Conservation (phyloP, 2,113 vertebrate species). For the Apaloderma vittatum region DNA sequence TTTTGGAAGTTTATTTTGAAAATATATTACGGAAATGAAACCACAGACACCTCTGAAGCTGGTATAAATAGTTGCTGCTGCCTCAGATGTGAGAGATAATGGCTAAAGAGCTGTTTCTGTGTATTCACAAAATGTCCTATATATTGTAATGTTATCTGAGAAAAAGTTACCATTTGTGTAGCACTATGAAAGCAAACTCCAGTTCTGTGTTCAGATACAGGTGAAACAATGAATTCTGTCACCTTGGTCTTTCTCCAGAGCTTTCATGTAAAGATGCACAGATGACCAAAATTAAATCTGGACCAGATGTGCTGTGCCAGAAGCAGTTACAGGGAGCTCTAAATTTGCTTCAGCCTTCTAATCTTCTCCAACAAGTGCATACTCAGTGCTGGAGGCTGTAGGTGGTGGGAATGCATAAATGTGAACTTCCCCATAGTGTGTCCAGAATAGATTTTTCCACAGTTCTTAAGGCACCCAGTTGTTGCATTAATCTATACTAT, state of each 20-base stretch:
- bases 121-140: background rate
- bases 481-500: background rate
- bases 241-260: background rate
- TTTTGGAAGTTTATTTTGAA: background rate
- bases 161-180: background rate
- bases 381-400: background rate
- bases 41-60: background rate
- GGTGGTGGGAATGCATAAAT: background rate
- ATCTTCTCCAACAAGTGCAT: background rate
- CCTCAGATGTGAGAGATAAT: background rate
- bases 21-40: background rate
- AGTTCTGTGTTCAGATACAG: background rate
- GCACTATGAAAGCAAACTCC: background rate
- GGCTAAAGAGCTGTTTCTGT: background rate
- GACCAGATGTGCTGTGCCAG: background rate
- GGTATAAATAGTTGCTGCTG: background rate
- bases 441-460: background rate
- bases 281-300: background rate
- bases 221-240: background rate
- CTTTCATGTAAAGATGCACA: background rate
- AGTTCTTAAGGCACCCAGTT: background rate
- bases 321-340: background rate
- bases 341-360: background rate
- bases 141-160: background rate
- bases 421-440: fast-evolving